Percentiles rank a stretch among this genome's conserved stretches.
phyloP scores from a whole-genome alignment of 2,113 vertebrate genomes.

The Hucho hucho region DNA sequence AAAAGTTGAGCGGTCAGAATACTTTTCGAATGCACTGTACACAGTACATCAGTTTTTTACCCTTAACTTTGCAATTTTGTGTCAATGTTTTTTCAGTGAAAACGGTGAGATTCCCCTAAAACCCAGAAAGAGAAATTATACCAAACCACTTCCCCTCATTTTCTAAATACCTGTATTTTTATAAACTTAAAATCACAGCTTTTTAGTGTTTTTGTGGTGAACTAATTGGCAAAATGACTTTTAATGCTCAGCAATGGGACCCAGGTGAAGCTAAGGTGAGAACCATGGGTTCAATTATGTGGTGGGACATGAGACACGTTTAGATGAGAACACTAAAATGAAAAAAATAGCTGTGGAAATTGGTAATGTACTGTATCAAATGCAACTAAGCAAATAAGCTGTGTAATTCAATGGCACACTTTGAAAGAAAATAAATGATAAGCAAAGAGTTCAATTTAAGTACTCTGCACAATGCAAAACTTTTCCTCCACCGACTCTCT shows the following conservation, averaged over 20 bases:
- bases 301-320: background rate
- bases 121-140: too few relatives aligned
- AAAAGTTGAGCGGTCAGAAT: too few relatives aligned
- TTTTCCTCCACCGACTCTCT: conserved; percentile 17
- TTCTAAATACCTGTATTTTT: background rate
- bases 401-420: conserved; percentile 28
- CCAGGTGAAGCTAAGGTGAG: background rate
- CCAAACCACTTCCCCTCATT: too few relatives aligned
- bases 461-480: conserved; percentile 24
- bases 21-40: too few relatives aligned
- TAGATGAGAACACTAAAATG: background rate
- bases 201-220: background rate
- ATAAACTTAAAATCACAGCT: background rate
- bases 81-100: too few relatives aligned
- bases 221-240: background rate
- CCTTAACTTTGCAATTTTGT: too few relatives aligned
- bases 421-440: conserved; percentile 20
- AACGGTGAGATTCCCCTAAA: too few relatives aligned
- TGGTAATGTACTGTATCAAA: conserved; percentile 27
- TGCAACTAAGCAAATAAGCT: conserved; percentile 34
- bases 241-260: background rate
- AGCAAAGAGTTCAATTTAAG: conserved; percentile 21
- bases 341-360: conserved; percentile 27
- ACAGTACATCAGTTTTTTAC: too few relatives aligned
- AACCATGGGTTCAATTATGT: conserved; percentile 3